phyloP scores from a whole-genome alignment of 2,888 invertebrate species.

The Nomada flava region DNA sequence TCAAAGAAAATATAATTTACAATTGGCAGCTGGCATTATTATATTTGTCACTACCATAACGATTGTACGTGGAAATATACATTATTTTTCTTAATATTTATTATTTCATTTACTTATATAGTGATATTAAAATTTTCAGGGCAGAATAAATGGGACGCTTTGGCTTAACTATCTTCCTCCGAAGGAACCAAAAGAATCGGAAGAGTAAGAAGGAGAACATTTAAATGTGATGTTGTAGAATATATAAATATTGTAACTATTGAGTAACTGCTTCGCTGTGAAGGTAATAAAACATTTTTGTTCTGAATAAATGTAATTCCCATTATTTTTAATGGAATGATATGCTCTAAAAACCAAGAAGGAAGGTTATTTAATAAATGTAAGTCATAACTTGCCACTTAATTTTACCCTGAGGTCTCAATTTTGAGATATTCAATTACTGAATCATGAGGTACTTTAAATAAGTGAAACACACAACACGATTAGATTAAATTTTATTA shows the following conservation, averaged over 20 bases:
- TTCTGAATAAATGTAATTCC: conserved; percentile 1
- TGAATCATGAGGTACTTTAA: not conserved
- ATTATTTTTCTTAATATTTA: conserved; percentile 4
- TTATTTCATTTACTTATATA: not conserved
- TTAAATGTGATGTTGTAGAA: conserved; percentile 28
- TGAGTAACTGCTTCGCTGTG: not conserved
- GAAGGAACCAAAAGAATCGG: conserved; percentile 10
- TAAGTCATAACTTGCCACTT: not conserved
- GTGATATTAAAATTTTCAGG: conserved; percentile 43
- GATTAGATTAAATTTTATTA: conserved; percentile 3
- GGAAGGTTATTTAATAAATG: not conserved
- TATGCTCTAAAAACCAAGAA: not conserved
- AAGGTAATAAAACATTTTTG: conserved; percentile 29
- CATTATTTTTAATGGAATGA: not conserved
- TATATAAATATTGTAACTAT: conserved; percentile 30
- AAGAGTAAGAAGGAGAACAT: conserved; percentile 31
- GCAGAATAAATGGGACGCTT: conserved; percentile 4
- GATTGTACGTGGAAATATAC: conserved; percentile 82
- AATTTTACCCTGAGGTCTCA: not conserved
- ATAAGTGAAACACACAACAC: not conserved
- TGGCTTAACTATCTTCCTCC: conserved; percentile 41
- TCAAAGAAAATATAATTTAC: conserved; percentile 89
- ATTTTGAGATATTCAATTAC: no score
- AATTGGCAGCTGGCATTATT: conserved; percentile 87
- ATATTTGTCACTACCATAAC: conserved; percentile 82